These are phyloP conservation scores for Penaeus chinensis DNA, from an alignment of 1,140 invertebrate genomes.

Conservation along the genomic window DNA sequence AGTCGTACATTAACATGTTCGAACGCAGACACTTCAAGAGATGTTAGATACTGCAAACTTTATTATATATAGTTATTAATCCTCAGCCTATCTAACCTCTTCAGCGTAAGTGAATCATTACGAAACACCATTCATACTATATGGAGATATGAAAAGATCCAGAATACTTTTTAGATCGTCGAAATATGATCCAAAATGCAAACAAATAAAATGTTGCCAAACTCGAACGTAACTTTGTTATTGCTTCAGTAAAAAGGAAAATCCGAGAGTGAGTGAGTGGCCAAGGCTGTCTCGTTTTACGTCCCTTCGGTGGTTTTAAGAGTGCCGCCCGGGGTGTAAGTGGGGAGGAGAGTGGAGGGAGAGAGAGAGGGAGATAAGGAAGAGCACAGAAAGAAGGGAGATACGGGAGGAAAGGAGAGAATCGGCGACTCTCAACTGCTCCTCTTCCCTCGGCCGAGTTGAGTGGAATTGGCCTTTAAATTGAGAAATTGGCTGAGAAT, in stretches of 20 bases:
- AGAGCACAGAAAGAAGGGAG: background rate
- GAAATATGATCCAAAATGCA: background rate
- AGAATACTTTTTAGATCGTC: background rate
- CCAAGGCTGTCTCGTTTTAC: too few relatives aligned
- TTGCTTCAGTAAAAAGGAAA: background rate
- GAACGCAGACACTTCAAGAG: too few relatives aligned
- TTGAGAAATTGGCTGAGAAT: background rate
- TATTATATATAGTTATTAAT: too few relatives aligned
- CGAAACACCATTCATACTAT: too few relatives aligned
- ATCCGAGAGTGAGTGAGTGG: background rate
- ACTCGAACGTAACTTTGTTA: conserved; percentile 15
- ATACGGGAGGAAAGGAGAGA: background rate
- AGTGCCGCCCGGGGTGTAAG: background rate
- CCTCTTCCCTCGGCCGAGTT: background rate
- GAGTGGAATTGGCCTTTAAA: background rate
- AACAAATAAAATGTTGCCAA: background rate
- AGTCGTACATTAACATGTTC: too few relatives aligned
- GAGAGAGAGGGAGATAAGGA: background rate
- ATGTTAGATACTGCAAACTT: too few relatives aligned
- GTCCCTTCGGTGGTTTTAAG: background rate
- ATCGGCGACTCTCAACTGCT: background rate
- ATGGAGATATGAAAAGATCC: too few relatives aligned
- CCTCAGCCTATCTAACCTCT: too few relatives aligned
- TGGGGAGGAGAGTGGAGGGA: background rate
- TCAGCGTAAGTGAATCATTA: too few relatives aligned